Percentiles rank a stretch among this genome's conserved stretches.
phyloP scores from a whole-genome alignment of 2,113 vertebrate genomes.

The Ameiurus melas region DNA sequence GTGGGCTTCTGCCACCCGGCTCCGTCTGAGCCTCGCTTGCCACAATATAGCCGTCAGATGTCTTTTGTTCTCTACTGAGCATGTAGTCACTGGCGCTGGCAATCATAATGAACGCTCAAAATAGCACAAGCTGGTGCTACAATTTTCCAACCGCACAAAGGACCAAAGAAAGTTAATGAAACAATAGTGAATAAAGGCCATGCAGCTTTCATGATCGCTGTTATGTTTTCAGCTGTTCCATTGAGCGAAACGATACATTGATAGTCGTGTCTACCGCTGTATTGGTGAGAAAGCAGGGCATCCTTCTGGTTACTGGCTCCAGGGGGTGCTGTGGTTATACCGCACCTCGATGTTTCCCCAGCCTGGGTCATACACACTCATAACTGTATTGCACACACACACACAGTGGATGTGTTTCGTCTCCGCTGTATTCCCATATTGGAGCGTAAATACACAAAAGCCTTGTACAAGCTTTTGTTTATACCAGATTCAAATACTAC shows the following conservation, averaged over 20 bases:
- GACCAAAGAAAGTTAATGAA: constrained; percentile 46
- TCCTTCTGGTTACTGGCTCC: background rate
- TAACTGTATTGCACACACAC: no score
- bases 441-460: background rate
- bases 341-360: background rate
- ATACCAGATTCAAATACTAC: background rate
- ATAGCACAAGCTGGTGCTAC: constrained; percentile 25
- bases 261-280: background rate
- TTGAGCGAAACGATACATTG: constrained; percentile 11
- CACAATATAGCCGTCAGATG: constrained; percentile 46
- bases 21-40: constrained; percentile 35
- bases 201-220: background rate
- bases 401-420: background rate
- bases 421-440: background rate
- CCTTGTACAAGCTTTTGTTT: background rate
- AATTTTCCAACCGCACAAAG: constrained; percentile 16
- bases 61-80: constrained; percentile 45
- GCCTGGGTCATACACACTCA: background rate
- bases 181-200: constrained; percentile 7
- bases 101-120: constrained; percentile 33
- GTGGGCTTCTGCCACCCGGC: constrained; percentile 42
- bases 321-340: constrained; percentile 53
- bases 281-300: background rate
- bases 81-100: constrained; percentile 33
- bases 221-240: constrained; percentile 5